A percentile compares a stretch with the other conserved stretches of the same genome.
Evolutionary conservation across 1,140 invertebrate genomes (phyloP).

Genomic region (Temnothorax longispinosus): DNA sequence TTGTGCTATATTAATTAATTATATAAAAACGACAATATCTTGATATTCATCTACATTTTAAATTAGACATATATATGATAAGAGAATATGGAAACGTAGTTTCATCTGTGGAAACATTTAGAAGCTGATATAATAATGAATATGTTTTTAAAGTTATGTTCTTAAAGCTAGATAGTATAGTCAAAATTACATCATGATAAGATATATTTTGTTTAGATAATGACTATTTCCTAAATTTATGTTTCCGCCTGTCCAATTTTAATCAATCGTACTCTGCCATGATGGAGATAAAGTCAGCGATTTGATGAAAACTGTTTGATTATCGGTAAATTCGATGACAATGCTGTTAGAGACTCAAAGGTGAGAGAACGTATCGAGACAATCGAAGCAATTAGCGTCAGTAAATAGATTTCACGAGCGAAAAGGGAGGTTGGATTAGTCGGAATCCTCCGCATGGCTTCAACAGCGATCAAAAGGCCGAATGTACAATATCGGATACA

Average conservation of each 20-base stretch:
- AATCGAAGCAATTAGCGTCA: conserved; percentile 73
- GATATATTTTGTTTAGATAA: not conserved
- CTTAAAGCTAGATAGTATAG: not conserved
- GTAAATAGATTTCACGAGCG: conserved; percentile 62
- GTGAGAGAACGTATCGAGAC: conserved; percentile 60
- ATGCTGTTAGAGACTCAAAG: conserved; percentile 18
- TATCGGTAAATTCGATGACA: conserved; percentile 53
- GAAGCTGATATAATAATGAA: not conserved
- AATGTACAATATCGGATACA: conserved; percentile 1
- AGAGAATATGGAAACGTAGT: not conserved
- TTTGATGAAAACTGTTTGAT: conserved; percentile 46
- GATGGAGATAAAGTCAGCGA: conserved; percentile 6
- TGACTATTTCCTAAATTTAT: conserved; percentile 4
- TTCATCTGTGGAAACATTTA: not conserved
- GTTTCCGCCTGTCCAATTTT: conserved; percentile 6
- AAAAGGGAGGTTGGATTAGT: conserved; percentile 50
- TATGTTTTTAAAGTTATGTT: not conserved
- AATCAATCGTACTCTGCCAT: conserved; percentile 20
- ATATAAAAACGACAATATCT: not conserved
- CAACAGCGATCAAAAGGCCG: not conserved
- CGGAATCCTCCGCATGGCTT: not conserved
- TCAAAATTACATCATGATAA: not conserved
- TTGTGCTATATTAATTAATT: not conserved
- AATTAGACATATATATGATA: not conserved
- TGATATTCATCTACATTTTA: not conserved